These are phyloP conservation scores for Brachymystax lenok DNA, from an alignment of 2,797 vertebrate genomes.

Conservation along the genomic window DNA sequence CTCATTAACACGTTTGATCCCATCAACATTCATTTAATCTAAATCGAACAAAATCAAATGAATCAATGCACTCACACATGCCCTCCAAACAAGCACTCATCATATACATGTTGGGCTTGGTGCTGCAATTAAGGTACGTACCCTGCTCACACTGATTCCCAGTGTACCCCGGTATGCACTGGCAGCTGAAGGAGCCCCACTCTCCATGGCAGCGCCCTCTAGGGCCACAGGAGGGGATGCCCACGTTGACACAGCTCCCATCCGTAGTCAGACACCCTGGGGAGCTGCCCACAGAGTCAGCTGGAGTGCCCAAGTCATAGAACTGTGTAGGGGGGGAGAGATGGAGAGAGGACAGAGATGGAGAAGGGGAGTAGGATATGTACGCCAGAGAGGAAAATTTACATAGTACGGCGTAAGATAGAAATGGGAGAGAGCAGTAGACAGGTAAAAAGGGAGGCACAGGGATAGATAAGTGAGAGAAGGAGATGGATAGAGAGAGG, in stretches of 20 bases:
- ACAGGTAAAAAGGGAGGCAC: constrained; percentile 15
- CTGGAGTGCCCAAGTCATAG: constrained; percentile 84
- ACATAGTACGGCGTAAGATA: not conserved
- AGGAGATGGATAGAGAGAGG: constrained; percentile 9
- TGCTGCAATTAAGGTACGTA: constrained; percentile 41
- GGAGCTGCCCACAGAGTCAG: constrained; percentile 82
- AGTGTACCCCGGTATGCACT: constrained; percentile 80
- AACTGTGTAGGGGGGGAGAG: constrained; percentile 62
- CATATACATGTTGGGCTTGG: not conserved
- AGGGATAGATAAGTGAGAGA: not conserved
- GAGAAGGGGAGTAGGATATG: not conserved
- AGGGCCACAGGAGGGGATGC: constrained; percentile 80
- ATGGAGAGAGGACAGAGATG: constrained; percentile 1
- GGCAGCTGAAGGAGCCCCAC: constrained; percentile 85
- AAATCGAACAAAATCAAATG: not conserved
- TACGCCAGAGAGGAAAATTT: constrained; percentile 2
- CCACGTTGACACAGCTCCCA: constrained; percentile 84
- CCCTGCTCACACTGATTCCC: constrained; percentile 84
- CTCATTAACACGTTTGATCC: constrained; percentile 16
- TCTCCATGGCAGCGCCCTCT: constrained; percentile 83
- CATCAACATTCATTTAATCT: not conserved
- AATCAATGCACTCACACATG: not conserved
- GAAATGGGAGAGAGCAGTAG: constrained; percentile 21
- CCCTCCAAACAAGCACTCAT: not conserved
- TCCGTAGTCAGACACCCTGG: constrained; percentile 84